Percentiles rank a stretch among this genome's conserved stretches.
phyloP scores from a whole-genome alignment of 2,113 vertebrate genomes.

The Pagrus major region DNA sequence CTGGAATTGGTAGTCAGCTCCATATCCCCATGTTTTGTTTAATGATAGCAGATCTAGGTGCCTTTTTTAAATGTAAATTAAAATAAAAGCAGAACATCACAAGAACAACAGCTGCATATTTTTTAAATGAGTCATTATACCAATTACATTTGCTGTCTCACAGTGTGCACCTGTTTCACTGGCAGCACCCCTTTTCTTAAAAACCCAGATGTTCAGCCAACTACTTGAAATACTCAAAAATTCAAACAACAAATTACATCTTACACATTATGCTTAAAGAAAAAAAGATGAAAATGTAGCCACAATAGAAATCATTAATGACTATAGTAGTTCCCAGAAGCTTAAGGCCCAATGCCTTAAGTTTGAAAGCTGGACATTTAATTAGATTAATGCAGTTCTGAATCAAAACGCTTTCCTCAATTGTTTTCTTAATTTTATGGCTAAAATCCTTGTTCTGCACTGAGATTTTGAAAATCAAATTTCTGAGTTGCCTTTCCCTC shows the following conservation, averaged over 20 bases:
- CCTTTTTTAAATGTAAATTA: neutral
- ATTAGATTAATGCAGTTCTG: neutral
- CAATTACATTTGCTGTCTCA: neutral
- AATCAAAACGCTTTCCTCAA: neutral
- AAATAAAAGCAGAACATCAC: neutral
- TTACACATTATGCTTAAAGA: neutral
- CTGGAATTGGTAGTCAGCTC: neutral
- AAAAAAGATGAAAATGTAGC: neutral
- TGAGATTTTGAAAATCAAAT: no score
- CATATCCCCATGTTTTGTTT: neutral
- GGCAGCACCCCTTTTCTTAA: neutral
- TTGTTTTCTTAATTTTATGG: neutral
- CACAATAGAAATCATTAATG: neutral
- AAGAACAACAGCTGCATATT: neutral
- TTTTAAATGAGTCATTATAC: neutral
- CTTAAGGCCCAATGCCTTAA: neutral
- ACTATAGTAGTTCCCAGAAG: neutral
- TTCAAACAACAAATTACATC: neutral
- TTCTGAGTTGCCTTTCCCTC: no score
- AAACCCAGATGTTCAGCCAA: constrained; percentile 1
- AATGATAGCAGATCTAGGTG: neutral
- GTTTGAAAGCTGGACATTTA: neutral
- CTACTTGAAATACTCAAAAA: neutral
- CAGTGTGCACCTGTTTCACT: neutral
- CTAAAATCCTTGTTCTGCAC: neutral